Base-by-base conservation (phyloP, 2,888 invertebrate species). In the Heteropelma amictum region DNA sequence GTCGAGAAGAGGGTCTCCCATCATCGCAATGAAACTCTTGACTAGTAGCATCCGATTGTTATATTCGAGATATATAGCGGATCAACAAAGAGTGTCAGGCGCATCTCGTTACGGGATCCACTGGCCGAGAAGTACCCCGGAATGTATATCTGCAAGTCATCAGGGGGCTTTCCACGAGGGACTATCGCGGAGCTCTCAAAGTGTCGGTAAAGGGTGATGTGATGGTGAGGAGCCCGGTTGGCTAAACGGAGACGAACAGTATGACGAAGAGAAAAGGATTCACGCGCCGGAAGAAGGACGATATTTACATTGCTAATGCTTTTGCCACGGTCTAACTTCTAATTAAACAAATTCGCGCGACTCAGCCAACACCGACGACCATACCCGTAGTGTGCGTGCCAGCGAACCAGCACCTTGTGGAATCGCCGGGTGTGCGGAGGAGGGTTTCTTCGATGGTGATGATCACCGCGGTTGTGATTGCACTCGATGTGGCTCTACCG, bases 281-380 rank as follows among this genome's bases (percentile, higher is more conserved):
- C 51, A 21, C 19, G 45, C 28, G 14, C 56, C n/a, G 65, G 42
- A 33, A 58, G 63, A 67, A 69, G 78, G 73, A 81, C 80, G 64
- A 82, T 85, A 88, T 89, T 89, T 88, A 87, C 88, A 88, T 88
- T 88, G 88, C 88, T 88, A 88, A 88, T 88, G 87, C 85, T 86
- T n/a, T 86, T 86, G 85, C 80, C 82, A 73, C 78, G 83, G 85
- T 85, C 88, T 88, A 88, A 88, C 87, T 88, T 88, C 87, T 87
- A 88, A 88, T 88, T 88, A 88, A 88, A 88, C 87, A 87, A 88
- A 88, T 88, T 88, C 88, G 86, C 86, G 84, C 87, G 86, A 86
- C 83, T 85, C 85, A 83, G 85, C 83, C 56, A 54, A 61, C 64
- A 49, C 49, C 54, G 53, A 63, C 51, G 14, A 42, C 45, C 30